Evolutionary conservation across 2,888 invertebrate species (phyloP), one percentile per base, ranked within the genome.

Genomic region (Thumatha senex): DNA sequence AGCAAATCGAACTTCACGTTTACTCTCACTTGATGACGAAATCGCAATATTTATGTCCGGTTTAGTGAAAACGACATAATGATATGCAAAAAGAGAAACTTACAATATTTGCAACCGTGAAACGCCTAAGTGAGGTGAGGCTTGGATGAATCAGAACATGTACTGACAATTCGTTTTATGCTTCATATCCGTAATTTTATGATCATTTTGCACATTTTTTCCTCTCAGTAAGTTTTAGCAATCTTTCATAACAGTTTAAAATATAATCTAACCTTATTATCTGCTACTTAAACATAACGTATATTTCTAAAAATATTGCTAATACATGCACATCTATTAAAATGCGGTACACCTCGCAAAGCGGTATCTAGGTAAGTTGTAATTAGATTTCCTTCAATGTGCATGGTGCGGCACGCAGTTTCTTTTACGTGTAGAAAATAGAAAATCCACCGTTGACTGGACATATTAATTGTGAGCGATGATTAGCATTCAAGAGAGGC

Each of bases 341-440:
- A 51, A 63, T 56, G 58, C 49, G 48, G 42, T 40, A 56, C 49
- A 30, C 36, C 46, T 58, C 40, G 39, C 45, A 43, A 43, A 43
- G 15, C 36, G 39, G 56, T 59, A 55, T 48, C 58, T 63, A 67
- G 77, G 75, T 73, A 67, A 79, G 75, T 72, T 74, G 74, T 77
- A 80, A 83, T 85, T 82, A 83, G 84, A 85, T 88, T 87, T 89
- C 88, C 82, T 85, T 61, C 76, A 80, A 77, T 82, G 79, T 80
- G 68, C 76, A 75, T 76, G 74, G 72, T 72, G 67, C 68, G 85
- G 83, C 79, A 83, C 82, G 85, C 82, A 77, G 84, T 91, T 91
- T 90, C 91, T 89, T 90, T 90, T 90, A 89, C 90, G 89, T 89
- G 89, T 87, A 79, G 88, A 89, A 90, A 91, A 91, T 91, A 90